Conservation (phyloP, 1,140 invertebrate species). For the Drosophila pachea region DNA sequence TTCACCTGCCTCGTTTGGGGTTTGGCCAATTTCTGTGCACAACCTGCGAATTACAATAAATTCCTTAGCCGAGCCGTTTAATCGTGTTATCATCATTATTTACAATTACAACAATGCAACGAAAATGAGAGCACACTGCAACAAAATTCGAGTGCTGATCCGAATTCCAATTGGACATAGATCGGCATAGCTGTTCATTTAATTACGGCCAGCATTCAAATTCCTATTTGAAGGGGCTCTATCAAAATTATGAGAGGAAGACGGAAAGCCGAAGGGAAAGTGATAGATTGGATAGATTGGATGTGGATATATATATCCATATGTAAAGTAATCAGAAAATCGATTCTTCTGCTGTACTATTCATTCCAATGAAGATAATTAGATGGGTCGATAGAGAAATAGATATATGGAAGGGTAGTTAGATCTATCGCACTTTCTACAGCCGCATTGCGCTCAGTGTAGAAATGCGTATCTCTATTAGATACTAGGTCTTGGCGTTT, state of each 20-base stretch:
- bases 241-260: no score
- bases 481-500: slow-evolving; percentile 58
- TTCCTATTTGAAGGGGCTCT: no score
- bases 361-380: not conserved
- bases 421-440: not conserved
- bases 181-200: no score
- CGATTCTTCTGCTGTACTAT: no score
- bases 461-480: slow-evolving; percentile 54
- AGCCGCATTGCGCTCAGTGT: slow-evolving; percentile 40
- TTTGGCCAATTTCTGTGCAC: slow-evolving; percentile 9
- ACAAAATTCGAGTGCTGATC: not conserved
- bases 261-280: no score
- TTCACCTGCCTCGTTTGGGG: slow-evolving; percentile 7
- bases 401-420: not conserved
- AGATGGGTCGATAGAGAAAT: not conserved
- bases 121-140: slow-evolving; percentile 10
- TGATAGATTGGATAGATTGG: no score
- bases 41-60: slow-evolving; percentile 62
- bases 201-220: no score
- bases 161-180: no score
- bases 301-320: no score
- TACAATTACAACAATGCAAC: slow-evolving; percentile 58
- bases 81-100: slow-evolving; percentile 73
- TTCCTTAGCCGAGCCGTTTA: slow-evolving; percentile 63
- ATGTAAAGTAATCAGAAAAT: no score